Percentiles rank a stretch among this genome's conserved stretches.
Conservation (phyloP, 2,888 invertebrate genomes). For the Yponomeuta plumbellus region DNA sequence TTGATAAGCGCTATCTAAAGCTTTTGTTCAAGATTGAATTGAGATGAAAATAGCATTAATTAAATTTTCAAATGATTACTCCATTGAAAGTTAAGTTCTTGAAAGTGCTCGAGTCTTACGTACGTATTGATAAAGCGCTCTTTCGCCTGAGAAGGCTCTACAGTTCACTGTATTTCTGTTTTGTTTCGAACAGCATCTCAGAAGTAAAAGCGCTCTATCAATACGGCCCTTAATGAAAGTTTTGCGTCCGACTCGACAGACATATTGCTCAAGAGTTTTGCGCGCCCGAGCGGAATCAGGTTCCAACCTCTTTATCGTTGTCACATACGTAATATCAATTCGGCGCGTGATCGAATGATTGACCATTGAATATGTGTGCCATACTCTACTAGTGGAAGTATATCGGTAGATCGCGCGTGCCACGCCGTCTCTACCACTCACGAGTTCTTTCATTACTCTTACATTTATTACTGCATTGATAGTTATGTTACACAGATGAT, state of each 20-base stretch:
- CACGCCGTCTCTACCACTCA: slow-evolving; percentile 33
- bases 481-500: slow-evolving; percentile 52
- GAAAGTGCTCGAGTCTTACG: no score
- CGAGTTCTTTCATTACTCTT: slow-evolving; percentile 47
- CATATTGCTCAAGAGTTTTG: neutral
- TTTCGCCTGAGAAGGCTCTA: no score
- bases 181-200: no score
- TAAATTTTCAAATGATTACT: no score
- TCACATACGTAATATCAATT: slow-evolving; percentile 3
- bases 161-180: no score
- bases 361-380: slow-evolving; percentile 51
- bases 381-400: slow-evolving; percentile 53
- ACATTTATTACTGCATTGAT: slow-evolving; percentile 52
- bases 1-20: neutral
- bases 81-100: no score
- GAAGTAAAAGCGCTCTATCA: neutral
- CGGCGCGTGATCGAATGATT: slow-evolving; percentile 37
- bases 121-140: no score
- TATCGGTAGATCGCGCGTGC: slow-evolving; percentile 30
- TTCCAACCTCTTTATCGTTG: neutral
- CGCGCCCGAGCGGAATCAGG: neutral
- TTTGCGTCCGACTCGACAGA: no score
- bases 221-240: neutral
- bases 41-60: neutral
- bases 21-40: neutral